phyloP scores from a whole-genome alignment of 2,113 vertebrate genomes.

The mouse (Mus musculus) region DNA sequence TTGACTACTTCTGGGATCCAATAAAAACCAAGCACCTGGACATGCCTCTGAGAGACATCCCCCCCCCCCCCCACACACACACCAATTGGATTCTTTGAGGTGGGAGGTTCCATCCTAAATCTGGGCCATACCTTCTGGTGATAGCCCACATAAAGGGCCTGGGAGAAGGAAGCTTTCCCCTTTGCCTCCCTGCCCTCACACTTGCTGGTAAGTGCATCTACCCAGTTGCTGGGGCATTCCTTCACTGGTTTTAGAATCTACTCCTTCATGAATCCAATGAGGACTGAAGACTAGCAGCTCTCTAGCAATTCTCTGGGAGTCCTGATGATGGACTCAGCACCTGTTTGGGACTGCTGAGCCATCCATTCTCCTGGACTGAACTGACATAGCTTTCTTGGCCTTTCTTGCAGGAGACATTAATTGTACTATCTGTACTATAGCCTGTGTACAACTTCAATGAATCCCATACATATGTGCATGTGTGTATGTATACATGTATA shows the following conservation, averaged over 20 bases:
- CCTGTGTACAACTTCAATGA: background rate
- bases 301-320: background rate
- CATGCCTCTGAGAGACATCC: background rate
- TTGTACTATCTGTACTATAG: too few species aligned
- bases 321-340: too few species aligned
- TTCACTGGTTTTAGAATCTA: background rate
- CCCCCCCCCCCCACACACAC: too few species aligned
- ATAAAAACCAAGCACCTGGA: background rate
- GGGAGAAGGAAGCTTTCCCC: background rate
- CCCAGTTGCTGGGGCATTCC: too few species aligned
- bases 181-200: background rate
- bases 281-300: background rate
- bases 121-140: background rate
- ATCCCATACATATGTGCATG: background rate
- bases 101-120: background rate
- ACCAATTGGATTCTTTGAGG: background rate
- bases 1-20: background rate
- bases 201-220: background rate
- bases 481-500: background rate
- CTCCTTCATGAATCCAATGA: background rate
- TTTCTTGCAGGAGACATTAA: background rate
- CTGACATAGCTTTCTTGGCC: background rate
- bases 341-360: background rate
- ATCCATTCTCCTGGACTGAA: background rate
- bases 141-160: background rate